These are phyloP conservation scores for Protonemura montana DNA, from an alignment of 2,888 invertebrate species.

Conservation along the genomic window DNA sequence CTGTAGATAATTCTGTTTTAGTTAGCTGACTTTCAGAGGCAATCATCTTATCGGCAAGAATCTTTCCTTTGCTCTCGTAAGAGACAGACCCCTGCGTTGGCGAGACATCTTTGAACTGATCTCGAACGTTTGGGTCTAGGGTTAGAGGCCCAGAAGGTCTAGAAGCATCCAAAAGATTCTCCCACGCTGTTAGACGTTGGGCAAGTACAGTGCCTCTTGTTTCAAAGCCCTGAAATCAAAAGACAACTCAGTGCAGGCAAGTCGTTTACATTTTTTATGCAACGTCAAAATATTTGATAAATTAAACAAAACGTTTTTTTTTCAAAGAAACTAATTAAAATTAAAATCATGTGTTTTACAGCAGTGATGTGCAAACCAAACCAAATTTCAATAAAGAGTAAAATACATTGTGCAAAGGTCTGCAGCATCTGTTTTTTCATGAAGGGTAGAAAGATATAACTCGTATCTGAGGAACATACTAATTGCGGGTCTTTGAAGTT, in stretches of 20 bases:
- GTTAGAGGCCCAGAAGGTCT: constrained; percentile 73
- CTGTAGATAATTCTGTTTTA: neutral
- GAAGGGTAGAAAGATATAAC: neutral
- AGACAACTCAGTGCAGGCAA: neutral
- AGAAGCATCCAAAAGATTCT: constrained; percentile 80
- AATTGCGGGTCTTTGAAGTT: constrained; percentile 87
- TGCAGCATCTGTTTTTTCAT: too few species aligned
- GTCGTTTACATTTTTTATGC: too few species aligned
- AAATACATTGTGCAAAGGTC: too few species aligned
- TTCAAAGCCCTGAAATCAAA: constrained; percentile 78
- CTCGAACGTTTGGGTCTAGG: constrained; percentile 68
- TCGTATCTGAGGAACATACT: constrained; percentile 61
- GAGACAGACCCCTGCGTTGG: neutral
- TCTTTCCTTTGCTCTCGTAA: constrained; percentile 19
- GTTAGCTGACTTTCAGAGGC: constrained; percentile 17
- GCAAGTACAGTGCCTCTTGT: constrained; percentile 87
- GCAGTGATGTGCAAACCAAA: too few species aligned
- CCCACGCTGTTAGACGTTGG: constrained; percentile 82
- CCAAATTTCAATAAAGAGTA: too few species aligned
- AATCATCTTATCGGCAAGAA: constrained; percentile 41
- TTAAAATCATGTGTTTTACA: too few species aligned
- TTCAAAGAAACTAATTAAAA: too few species aligned
- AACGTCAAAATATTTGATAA: too few species aligned
- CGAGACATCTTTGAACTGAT: constrained; percentile 26
- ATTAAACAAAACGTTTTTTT: too few species aligned